phyloP scores from a whole-genome alignment of 1,140 invertebrate genomes.

The Ips nitidus region DNA sequence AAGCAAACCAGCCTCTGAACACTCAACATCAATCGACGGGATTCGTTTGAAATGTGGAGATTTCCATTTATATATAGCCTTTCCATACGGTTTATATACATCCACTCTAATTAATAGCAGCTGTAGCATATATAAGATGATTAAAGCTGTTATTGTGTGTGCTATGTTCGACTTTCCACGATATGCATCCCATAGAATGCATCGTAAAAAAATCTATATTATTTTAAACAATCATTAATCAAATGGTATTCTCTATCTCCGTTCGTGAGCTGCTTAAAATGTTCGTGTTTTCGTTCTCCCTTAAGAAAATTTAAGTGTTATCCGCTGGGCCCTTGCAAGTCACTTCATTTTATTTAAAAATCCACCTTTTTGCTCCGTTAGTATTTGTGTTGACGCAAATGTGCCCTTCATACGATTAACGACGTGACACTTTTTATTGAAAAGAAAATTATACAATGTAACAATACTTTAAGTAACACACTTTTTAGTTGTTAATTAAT shows the following conservation, averaged over 20 bases:
- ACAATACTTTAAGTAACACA: too few species aligned
- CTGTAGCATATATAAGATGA: constrained; percentile 42
- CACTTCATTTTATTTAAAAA: constrained; percentile 28
- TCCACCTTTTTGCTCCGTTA: constrained; percentile 11
- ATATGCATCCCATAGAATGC: background rate
- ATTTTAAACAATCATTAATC: constrained; percentile 22
- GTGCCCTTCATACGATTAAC: constrained; percentile 8
- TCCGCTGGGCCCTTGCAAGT: constrained; percentile 26
- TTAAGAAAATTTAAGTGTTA: constrained; percentile 29
- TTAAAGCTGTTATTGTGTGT: constrained; percentile 45
- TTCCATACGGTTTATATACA: constrained; percentile 48
- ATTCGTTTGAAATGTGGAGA: constrained; percentile 51
- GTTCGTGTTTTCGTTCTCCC: constrained; percentile 18
- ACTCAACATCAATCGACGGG: constrained; percentile 49
- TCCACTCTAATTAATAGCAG: constrained; percentile 52
- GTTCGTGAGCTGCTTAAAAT: constrained; percentile 26
- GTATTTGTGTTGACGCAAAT: constrained; percentile 23
- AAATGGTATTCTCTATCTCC: constrained; percentile 16
- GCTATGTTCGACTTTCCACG: constrained; percentile 8
- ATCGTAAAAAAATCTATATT: constrained; percentile 2
- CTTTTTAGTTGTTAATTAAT: too few species aligned
- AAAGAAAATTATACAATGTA: too few species aligned
- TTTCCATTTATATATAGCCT: constrained; percentile 40
- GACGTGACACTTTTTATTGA: background rate
- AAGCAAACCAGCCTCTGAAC: constrained; percentile 34